Conservation (phyloP, 1,140 invertebrate species). For the Propsilocerus akamusi region DNA sequence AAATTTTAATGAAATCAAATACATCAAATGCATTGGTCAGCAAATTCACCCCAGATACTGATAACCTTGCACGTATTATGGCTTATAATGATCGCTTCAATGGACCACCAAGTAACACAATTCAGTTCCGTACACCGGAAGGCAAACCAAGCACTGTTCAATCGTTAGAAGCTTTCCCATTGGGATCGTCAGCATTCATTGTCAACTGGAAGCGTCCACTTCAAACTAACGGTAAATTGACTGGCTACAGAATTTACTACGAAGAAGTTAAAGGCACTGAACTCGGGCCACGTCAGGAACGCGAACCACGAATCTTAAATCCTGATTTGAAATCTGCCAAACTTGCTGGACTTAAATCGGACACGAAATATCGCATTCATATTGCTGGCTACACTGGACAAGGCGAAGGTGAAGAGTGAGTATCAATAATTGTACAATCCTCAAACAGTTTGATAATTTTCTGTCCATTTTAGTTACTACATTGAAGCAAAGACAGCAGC, state of each 20-base stretch:
- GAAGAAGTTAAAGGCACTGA: conserved; percentile 55
- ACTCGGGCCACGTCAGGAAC: conserved; percentile 44
- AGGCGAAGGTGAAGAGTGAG: conserved; percentile 61
- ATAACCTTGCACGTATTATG: conserved; percentile 75
- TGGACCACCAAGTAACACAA: conserved; percentile 69
- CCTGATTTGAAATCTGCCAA: conserved; percentile 60
- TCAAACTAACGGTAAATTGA: conserved; percentile 82
- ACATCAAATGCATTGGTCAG: conserved; percentile 52
- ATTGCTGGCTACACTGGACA: conserved; percentile 64
- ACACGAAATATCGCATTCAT: conserved; percentile 77
- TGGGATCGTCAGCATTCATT: conserved; percentile 75
- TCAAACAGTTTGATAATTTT: not conserved
- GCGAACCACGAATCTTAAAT: conserved; percentile 56
- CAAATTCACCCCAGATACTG: conserved; percentile 75
- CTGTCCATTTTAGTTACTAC: conserved; percentile 35
- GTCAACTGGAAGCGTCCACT: conserved; percentile 84
- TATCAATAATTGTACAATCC: conserved; percentile 7
- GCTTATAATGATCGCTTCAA: conserved; percentile 82
- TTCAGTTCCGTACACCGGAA: conserved; percentile 79
- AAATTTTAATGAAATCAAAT: conserved; percentile 60
- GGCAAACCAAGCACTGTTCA: conserved; percentile 81
- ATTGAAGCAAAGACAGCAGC: conserved; percentile 51
- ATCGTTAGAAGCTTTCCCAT: conserved; percentile 56
- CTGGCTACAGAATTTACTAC: conserved; percentile 85
- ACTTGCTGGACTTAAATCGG: conserved; percentile 61